Evolutionary conservation across 2,113 vertebrate genomes (phyloP), one percentile per base, ranked within the genome.

Genomic region (Melanostigma gelatinosum): DNA sequence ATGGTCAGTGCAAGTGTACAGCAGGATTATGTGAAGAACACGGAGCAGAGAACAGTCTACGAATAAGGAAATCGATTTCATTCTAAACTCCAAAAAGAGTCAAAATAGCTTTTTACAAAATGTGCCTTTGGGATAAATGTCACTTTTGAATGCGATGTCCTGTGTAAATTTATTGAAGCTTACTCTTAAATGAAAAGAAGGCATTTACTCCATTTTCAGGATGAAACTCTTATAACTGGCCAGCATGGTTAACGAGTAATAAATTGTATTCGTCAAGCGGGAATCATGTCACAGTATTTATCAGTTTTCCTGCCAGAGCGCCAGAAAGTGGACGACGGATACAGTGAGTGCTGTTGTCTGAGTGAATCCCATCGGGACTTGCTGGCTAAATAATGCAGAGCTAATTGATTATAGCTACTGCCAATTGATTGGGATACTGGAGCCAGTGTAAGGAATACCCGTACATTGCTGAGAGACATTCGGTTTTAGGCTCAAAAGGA

Each of bases 381-480:
- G 29, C 68, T 38, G 63, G 75, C 70, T 87, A 88, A 90, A 91
- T 90, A 90, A 90, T 89, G 78, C 85, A 62, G 71, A 78, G 82
- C 58, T 88, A 92, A 93, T 88, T 92, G 88, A 92, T 83, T 90
- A 80, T 83, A 83, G 68, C 66, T 85, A 46, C 70, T 87, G 72
- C 71, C 77, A 82, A 82, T 76, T 80, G 88, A 88, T 77, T 79
- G 22, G 62, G 70, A 72, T 58, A 66, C 60, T 75, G 74, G 65
- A 84, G 76, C 29, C 68, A 4, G 68, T 75, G 57, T 44, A 82
- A 88, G 84, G 68, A 82, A 27, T 22, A 34, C 73, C 52, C 24
- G 46, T 58, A 3, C 20, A 48, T 72, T 66, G n/a, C 10, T 61
- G 10, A 64, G 46, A 61, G 60, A 62, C 22, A 34, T 50, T 29